Conservation (phyloP, 1,140 invertebrate species). For the Calliphora vicina region DNA sequence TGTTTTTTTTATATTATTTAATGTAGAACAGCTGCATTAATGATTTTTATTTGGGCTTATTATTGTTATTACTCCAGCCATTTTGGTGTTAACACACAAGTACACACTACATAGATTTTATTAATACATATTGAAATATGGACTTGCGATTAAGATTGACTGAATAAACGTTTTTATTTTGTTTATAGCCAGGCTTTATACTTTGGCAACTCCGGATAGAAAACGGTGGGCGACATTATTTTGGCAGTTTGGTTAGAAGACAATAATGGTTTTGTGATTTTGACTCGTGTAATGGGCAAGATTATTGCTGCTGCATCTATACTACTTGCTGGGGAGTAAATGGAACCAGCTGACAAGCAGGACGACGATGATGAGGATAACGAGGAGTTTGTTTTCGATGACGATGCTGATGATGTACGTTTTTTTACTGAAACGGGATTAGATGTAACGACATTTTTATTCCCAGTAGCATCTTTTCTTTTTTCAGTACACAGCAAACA, state of each 20-base stretch:
- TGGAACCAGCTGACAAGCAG: conserved; percentile 21
- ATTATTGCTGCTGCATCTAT: conserved; percentile 9
- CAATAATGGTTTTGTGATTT: not conserved
- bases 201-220: conserved; percentile 36
- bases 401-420: conserved; percentile 37
- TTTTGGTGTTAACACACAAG: no score
- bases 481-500: conserved; percentile 42
- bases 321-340: conserved; percentile 9
- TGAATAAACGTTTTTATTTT: not conserved
- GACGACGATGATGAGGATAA: conserved; percentile 30
- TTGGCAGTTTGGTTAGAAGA: not conserved
- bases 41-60: not conserved
- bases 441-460: conserved; percentile 32
- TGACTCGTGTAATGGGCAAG: not conserved
- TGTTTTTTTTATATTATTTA: not conserved
- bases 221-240: conserved; percentile 33
- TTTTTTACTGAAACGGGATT: conserved; percentile 36
- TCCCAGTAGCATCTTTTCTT: conserved; percentile 38
- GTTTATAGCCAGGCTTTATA: conserved; percentile 38
- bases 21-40: not conserved
- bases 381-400: conserved; percentile 34
- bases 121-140: no score
- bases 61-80: not conserved
- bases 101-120: no score
- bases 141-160: no score